These are phyloP conservation scores for Bujurquina vittata DNA, from an alignment of 2,113 vertebrate genomes.

Conservation along the genomic window DNA sequence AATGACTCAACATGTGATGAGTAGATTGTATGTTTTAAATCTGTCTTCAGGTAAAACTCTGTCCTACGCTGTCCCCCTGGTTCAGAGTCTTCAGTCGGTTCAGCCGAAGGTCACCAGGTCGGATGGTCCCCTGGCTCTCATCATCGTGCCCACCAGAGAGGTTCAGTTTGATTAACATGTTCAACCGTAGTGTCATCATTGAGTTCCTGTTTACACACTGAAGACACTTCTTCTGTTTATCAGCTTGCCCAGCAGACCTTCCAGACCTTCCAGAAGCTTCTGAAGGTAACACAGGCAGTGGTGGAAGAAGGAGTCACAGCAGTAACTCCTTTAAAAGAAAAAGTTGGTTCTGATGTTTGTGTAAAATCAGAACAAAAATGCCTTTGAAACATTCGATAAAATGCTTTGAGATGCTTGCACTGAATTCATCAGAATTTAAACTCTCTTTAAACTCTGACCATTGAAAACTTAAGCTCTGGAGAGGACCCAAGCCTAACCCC, in stretches of 20 bases:
- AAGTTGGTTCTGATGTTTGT: background rate
- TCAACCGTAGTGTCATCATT: background rate
- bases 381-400: too few relatives aligned
- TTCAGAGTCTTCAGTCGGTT: slow-evolving; percentile 88
- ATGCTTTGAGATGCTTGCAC: too few relatives aligned
- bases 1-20: too few relatives aligned
- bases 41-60: slow-evolving; percentile 91
- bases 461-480: too few relatives aligned
- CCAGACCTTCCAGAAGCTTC: slow-evolving; percentile 88
- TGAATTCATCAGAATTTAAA: too few relatives aligned
- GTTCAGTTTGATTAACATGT: slow-evolving; percentile 63
- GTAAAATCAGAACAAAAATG: background rate
- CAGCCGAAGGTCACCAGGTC: slow-evolving; percentile 88
- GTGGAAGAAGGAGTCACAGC: background rate
- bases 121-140: slow-evolving; percentile 90
- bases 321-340: background rate
- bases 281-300: slow-evolving; percentile 57
- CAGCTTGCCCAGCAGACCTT: slow-evolving; percentile 94
- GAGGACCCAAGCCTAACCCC: too few relatives aligned
- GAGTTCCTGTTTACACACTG: background rate
- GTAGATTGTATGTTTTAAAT: background rate
- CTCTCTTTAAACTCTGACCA: too few relatives aligned
- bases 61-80: slow-evolving; percentile 90
- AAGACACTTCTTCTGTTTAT: background rate
- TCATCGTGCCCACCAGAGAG: slow-evolving; percentile 96